Base-by-base conservation (phyloP, 53 echinoderm and acorn worm species). In the Henricia sp. region DNA sequence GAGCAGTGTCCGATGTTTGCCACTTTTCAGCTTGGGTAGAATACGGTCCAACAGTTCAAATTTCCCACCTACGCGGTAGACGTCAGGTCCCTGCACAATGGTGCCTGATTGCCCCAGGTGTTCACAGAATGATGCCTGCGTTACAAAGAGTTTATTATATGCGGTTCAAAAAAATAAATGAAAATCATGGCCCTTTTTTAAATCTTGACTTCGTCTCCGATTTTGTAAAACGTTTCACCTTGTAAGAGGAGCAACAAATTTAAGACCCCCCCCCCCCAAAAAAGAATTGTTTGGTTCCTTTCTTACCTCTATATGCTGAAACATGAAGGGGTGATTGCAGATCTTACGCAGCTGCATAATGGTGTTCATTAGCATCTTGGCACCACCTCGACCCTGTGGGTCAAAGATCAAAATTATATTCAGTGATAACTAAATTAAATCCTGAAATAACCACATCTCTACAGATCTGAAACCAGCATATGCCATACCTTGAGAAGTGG, bases 271-370 rank as follows among this genome's bases (percentile, higher is more conserved):
- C n/a, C n/a, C n/a, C n/a, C n/a, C n/a, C n/a, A n/a, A n/a, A n/a
- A n/a, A n/a, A n/a, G n/a, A n/a, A n/a, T n/a, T n/a, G n/a, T n/a
- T n/a, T n/a, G n/a, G n/a, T n/a, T n/a, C n/a, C n/a, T n/a, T n/a
- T n/a, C 89, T 93, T 82, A 99, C 99, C 92, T 99, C 99, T 43
- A 99, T 99, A 57, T 99, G 99, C 63, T 90, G 94, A 71, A 99
- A 99, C 92, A 99, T 99, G 85, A 99, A 99, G 43, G 99, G 99
- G 87, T 99, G 99, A 76, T 99, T 99, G 54, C 99, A 99, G 70
- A 99, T 99, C 91, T 99, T 99, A 65, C 99, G 88, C 50, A 99
- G 85, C 74, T 99, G 99, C 99, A 99, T 99, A 82, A 99, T 94
- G 78, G 99, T 95, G 86, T 99, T 99, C 89, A 95, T 99, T 42